These are phyloP conservation scores for Palythoa caribaeorum DNA, from an alignment of 92 coral and sea anemone genomes.

Conservation along the genomic window DNA sequence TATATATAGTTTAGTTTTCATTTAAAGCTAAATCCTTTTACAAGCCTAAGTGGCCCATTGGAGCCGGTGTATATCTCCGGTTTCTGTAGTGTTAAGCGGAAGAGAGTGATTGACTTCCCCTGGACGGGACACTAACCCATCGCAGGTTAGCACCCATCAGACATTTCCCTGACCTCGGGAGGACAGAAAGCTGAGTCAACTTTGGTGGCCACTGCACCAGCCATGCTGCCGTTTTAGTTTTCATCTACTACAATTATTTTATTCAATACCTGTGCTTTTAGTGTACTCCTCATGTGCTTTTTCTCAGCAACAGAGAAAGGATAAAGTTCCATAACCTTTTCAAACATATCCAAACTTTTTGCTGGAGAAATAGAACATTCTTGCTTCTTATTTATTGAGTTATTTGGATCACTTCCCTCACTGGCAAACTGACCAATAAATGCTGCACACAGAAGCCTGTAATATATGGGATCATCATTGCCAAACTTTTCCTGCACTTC, in stretches of 20 bases:
- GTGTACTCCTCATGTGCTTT: constrained; percentile 24
- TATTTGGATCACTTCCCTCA: not conserved
- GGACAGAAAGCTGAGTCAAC: too few species aligned
- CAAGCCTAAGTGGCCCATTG: too few species aligned
- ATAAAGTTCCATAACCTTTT: constrained; percentile 18
- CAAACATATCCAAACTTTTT: not conserved
- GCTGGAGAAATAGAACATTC: not conserved
- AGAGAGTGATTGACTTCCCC: too few species aligned
- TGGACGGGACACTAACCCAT: too few species aligned
- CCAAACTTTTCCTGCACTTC: not conserved
- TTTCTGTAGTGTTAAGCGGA: too few species aligned
- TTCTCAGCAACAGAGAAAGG: constrained; percentile 23
- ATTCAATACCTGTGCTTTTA: constrained; percentile 41
- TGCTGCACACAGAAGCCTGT: not conserved
- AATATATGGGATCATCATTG: not conserved
- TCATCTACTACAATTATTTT: not conserved
- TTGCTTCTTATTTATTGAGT: not conserved
- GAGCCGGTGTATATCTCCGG: too few species aligned
- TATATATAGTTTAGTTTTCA: too few species aligned
- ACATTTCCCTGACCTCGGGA: too few species aligned
- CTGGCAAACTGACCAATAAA: not conserved
- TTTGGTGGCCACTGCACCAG: too few species aligned
- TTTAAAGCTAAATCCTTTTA: too few species aligned
- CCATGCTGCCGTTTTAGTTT: too few species aligned
- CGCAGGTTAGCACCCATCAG: too few species aligned